Evolutionary conservation across 2,888 invertebrate species (phyloP).

Genomic region (Euphydryas editha): DNA sequence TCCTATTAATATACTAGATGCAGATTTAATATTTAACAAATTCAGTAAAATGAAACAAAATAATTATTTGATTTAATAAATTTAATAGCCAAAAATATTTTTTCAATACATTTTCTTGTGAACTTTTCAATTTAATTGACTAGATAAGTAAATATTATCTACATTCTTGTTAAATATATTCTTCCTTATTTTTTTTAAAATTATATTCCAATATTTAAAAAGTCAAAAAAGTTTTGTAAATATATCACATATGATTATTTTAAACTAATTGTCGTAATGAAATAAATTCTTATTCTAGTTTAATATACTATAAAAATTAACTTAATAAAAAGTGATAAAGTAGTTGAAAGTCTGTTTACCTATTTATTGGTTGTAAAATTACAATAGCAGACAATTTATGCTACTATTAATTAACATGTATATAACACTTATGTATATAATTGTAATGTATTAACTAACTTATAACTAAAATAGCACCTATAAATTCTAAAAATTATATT

Average conservation of each 20-base stretch:
- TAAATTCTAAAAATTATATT: too few species aligned
- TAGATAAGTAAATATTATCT: constrained; percentile 17
- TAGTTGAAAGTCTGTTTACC: neutral
- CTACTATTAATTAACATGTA: too few species aligned
- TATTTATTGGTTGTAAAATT: neutral
- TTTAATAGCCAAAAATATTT: constrained; percentile 6
- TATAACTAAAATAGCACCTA: too few species aligned
- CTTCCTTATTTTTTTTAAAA: neutral
- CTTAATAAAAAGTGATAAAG: too few species aligned
- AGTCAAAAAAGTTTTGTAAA: neutral
- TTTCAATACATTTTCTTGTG: neutral
- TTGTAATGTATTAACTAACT: too few species aligned
- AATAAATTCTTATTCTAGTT: neutral
- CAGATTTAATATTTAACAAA: too few species aligned
- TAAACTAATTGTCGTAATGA: neutral
- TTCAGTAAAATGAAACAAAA: neutral
- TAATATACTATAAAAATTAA: neutral
- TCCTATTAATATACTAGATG: too few species aligned
- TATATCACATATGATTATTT: neutral
- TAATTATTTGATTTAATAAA: neutral
- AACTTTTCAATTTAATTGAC: constrained; percentile 18
- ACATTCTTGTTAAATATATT: neutral
- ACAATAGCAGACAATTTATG: too few species aligned
- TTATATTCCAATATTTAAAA: constrained; percentile 1
- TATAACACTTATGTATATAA: too few species aligned